Base-by-base conservation (phyloP, 35 echinoderm and acorn worm species). In the Stichopus chloronotus region DNA sequence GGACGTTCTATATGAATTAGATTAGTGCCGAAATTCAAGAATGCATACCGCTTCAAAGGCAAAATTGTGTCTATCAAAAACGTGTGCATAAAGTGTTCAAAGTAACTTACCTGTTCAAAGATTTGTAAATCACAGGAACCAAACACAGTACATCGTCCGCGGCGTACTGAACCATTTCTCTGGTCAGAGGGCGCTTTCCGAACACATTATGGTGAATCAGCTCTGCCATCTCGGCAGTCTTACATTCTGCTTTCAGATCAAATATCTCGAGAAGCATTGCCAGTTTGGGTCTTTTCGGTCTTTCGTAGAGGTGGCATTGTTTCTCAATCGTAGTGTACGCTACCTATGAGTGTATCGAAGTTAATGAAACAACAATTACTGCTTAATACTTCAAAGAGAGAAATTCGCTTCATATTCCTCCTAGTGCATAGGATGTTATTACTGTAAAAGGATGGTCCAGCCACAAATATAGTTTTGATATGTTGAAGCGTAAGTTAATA, bases 61-160 rank as follows among this genome's bases (percentile, higher is more conserved):
- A 9, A 63, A 63, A 63, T 63, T 9, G 17, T 12, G 60, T 63
- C 60, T 63, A n/a, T n/a, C n/a, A n/a, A n/a, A n/a, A n/a, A n/a
- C n/a, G n/a, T n/a, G n/a, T n/a, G n/a, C n/a, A n/a, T n/a, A n/a
- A n/a, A n/a, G n/a, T n/a, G n/a, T 13, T 72, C 68, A 23, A 72
- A 72, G 68, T 72, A 5, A 72, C 68, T 58, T 10, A 84, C 81
- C 52, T 84, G 81, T 58, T 57, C 81, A 84, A 57, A 0, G 81
- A 57, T n/a, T 84, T 55, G 55, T 84, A 84, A 55, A 84, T 56
- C 55, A 55, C 81, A 20, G 81, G 57, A n/a, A 84, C 10, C 55
- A 84, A 84, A 53, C 81, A 84, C 13, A 84, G 55, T 8, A 57
- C 81, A 22, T 84, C 81, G n/a, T 84, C 81, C 20, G 17, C 19